phyloP scores from a whole-genome alignment of 2,888 invertebrate genomes.

The Ennomos quercinarius region DNA sequence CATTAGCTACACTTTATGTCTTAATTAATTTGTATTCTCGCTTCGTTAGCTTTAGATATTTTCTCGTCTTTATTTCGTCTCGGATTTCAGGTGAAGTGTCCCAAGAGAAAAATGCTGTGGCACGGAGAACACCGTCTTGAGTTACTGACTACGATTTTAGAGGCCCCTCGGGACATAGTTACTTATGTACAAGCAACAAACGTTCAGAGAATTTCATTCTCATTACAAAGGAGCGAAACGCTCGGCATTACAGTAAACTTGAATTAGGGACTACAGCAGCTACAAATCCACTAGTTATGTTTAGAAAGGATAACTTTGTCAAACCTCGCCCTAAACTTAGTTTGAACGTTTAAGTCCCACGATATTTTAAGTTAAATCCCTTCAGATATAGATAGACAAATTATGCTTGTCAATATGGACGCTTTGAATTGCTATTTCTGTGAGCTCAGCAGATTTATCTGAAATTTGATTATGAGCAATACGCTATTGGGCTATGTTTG shows the following conservation, averaged over 20 bases:
- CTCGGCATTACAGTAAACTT: slow-evolving; percentile 37
- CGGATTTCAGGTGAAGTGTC: slow-evolving; percentile 34
- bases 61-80: slow-evolving; percentile 18
- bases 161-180: slow-evolving; percentile 35
- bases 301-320: slow-evolving; percentile 42
- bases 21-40: slow-evolving; percentile 3
- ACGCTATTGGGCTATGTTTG: slow-evolving; percentile 5
- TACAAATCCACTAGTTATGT: slow-evolving; percentile 41
- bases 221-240: slow-evolving; percentile 34
- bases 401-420: slow-evolving; percentile 33
- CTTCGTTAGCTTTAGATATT: slow-evolving; percentile 8
- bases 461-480: slow-evolving; percentile 13
- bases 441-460: slow-evolving; percentile 11
- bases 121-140: slow-evolving; percentile 33
- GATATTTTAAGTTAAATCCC: slow-evolving; percentile 35
- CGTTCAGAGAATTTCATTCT: slow-evolving; percentile 37
- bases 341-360: slow-evolving; percentile 33
- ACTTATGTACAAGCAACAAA: slow-evolving; percentile 37
- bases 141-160: slow-evolving; percentile 33
- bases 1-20: background rate
- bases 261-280: slow-evolving; percentile 36
- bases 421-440: slow-evolving; percentile 27
- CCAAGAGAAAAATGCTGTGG: slow-evolving; percentile 36
- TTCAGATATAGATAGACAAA: slow-evolving; percentile 31
- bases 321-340: slow-evolving; percentile 32